phyloP scores from a whole-genome alignment of 1,140 invertebrate genomes.

The Solenopsis fugax region DNA sequence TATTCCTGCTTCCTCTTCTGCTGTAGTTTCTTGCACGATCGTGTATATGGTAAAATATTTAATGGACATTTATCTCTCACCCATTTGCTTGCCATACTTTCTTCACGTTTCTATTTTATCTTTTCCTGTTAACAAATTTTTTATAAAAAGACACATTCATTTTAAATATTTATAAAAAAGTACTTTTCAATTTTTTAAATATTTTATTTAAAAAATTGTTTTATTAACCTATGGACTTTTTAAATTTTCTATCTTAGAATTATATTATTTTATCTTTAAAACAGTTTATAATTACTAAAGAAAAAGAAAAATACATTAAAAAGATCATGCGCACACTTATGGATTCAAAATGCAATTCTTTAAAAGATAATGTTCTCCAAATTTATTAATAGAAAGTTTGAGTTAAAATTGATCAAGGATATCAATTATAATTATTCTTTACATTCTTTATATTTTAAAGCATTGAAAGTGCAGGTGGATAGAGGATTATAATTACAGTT shows the following conservation, averaged over 20 bases:
- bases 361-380: background rate
- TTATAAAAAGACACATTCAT: background rate
- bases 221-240: no score
- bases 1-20: conserved; percentile 65
- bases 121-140: background rate
- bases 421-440: background rate
- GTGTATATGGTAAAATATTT: conserved; percentile 67
- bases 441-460: background rate
- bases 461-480: background rate
- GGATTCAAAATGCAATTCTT: background rate
- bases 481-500: no score
- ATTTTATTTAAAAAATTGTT: background rate
- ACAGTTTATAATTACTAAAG: no score
- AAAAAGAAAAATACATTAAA: background rate
- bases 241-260: no score
- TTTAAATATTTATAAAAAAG: background rate
- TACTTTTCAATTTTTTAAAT: background rate
- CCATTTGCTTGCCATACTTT: background rate
- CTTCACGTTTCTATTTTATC: background rate
- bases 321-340: background rate
- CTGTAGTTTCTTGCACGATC: conserved; percentile 62
- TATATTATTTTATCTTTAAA: no score
- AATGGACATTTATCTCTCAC: conserved; percentile 9
- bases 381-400: background rate
- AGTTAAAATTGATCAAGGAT: background rate